A percentile compares a stretch with the other conserved stretches of the same genome.
phyloP scores from a whole-genome alignment of 2,113 vertebrate genomes.

The Pedetes capensis region DNA sequence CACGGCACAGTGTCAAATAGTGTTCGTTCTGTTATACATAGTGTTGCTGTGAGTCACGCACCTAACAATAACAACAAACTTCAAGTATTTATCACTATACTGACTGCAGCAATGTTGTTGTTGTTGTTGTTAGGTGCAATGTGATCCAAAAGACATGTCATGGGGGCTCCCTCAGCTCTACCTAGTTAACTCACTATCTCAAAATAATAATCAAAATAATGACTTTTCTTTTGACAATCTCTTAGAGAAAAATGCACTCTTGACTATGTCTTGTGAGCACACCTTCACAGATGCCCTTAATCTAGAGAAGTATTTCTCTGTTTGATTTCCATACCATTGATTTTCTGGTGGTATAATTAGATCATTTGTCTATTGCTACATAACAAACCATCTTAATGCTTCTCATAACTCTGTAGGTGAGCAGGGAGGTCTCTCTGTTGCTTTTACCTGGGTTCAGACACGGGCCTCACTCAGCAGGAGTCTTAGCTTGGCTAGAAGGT shows the following conservation, averaged over 20 bases:
- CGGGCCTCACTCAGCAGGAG: no score
- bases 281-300: background rate
- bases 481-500: background rate
- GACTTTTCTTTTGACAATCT: background rate
- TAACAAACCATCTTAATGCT: background rate
- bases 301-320: background rate
- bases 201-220: background rate
- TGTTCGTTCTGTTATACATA: no score
- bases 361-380: background rate
- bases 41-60: no score
- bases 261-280: background rate
- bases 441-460: background rate
- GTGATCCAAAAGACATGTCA: background rate
- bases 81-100: background rate
- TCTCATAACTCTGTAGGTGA: background rate
- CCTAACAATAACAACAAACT: no score
- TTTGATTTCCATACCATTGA: background rate
- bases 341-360: background rate
- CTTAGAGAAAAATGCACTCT: background rate
- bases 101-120: background rate
- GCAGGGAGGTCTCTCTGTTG: background rate
- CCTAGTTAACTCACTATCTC: background rate
- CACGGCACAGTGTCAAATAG: no score
- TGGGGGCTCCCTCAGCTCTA: background rate
- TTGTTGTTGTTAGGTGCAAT: no score